Evolutionary conservation across 2,797 vertebrate species (phyloP).

Genomic region (Microctenopoma steveboyesi): DNA sequence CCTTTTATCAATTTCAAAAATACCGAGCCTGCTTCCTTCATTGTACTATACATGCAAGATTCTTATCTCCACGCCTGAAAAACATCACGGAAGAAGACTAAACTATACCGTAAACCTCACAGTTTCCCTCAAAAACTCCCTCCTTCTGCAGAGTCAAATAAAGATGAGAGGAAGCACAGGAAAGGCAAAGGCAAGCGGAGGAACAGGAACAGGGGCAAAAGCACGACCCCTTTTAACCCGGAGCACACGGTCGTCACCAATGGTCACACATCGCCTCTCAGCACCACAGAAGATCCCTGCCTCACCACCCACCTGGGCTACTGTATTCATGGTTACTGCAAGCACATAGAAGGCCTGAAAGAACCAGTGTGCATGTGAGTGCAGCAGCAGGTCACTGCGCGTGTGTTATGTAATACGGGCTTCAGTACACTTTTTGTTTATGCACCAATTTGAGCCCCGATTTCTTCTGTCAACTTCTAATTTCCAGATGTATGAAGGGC

Average conservation of each 20-base stretch:
- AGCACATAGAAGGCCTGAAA: constrained; percentile 78
- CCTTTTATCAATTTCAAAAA: not conserved
- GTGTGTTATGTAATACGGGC: not conserved
- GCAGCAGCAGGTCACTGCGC: not conserved
- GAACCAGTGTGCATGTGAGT: constrained; percentile 85
- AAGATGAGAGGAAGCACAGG: constrained; percentile 57
- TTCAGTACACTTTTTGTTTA: too few species aligned
- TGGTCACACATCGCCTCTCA: constrained; percentile 38
- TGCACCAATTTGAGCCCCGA: not conserved
- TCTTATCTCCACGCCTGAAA: not conserved
- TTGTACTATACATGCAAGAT: not conserved
- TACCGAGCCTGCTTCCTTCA: not conserved
- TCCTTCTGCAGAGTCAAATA: constrained; percentile 43
- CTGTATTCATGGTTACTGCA: constrained; percentile 85
- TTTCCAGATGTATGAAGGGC: constrained; percentile 79
- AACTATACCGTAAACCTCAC: not conserved
- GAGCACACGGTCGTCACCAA: constrained; percentile 45
- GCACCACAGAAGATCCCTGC: constrained; percentile 76
- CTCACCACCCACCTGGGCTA: constrained; percentile 77
- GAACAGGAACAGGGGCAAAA: constrained; percentile 57
- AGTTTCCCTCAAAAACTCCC: constrained; percentile 33
- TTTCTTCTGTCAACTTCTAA: not conserved
- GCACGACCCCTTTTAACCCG: constrained; percentile 59
- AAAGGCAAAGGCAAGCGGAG: constrained; percentile 66
- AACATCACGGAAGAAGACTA: too few species aligned